phyloP scores from a whole-genome alignment of 2,888 invertebrate species.

The Incurvaria masculella region DNA sequence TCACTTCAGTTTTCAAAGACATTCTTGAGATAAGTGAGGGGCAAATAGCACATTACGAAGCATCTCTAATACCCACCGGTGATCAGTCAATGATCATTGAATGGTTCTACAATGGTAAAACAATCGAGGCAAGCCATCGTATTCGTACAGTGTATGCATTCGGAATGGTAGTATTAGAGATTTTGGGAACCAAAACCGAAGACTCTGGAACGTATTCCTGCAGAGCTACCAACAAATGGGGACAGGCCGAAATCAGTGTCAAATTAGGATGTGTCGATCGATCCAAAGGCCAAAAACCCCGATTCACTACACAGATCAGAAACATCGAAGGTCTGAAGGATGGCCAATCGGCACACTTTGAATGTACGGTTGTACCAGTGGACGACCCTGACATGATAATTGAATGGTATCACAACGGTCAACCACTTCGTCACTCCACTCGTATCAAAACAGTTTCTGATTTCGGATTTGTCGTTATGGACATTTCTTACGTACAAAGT shows the following conservation, averaged over 20 bases:
- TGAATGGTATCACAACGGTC: slow-evolving; percentile 96
- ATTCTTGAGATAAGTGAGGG: slow-evolving; percentile 86
- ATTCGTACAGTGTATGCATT: slow-evolving; percentile 94
- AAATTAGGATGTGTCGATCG: slow-evolving; percentile 80
- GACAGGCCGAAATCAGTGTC: slow-evolving; percentile 82
- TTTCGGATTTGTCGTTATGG: slow-evolving; percentile 92
- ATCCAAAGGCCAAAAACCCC: slow-evolving; percentile 81
- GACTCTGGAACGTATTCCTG: slow-evolving; percentile 91
- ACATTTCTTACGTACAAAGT: slow-evolving; percentile 90
- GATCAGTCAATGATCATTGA: slow-evolving; percentile 93
- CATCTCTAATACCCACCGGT: slow-evolving; percentile 89
- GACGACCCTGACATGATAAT: slow-evolving; percentile 92
- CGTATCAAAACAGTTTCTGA: slow-evolving; percentile 93
- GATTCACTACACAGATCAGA: slow-evolving; percentile 85
- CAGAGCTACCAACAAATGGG: slow-evolving; percentile 86
- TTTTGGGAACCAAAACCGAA: slow-evolving; percentile 88
- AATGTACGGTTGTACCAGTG: slow-evolving; percentile 90
- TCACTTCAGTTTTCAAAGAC: slow-evolving; percentile 83
- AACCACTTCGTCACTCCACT: slow-evolving; percentile 83
- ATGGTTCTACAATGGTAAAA: slow-evolving; percentile 94
- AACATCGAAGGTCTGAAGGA: slow-evolving; percentile 83
- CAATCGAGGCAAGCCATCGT: slow-evolving; percentile 84
- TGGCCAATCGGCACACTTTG: slow-evolving; percentile 92
- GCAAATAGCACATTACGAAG: slow-evolving; percentile 97
- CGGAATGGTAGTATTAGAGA: slow-evolving; percentile 96